Evolutionary conservation across 1,140 invertebrate species (phyloP), one percentile per base, ranked within the genome.

Genomic region (Limonius californicus): DNA sequence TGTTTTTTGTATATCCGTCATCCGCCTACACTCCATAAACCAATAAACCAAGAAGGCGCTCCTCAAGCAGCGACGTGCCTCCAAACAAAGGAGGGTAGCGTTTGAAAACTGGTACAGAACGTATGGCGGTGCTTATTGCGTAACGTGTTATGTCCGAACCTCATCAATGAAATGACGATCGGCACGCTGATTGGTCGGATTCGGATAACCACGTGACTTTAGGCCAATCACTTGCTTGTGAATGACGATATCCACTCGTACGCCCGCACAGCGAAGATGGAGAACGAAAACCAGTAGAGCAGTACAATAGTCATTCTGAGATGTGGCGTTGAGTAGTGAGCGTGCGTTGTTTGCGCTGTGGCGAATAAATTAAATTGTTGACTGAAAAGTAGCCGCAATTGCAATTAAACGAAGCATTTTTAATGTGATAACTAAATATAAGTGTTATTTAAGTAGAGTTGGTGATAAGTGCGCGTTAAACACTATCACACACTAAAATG

Each of bases 131-230:
- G 18, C 27, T 16, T 30, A 30, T 30, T 12, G 21, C 7, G 15
- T 32, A 30, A 14, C 9, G 9, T 55, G 35, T n/a, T 39, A 9
- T 50, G 16, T 16, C 8, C n/a, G 8, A 50, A 50, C 14, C 56
- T 68, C 70, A 73, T 81, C 78, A 81, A 81, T 81, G 80, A 78
- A 80, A 75, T 80, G 80, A 81, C 80, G 80, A 80, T 76, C 59
- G 61, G 4, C 21, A 4, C 3, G 21, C 6, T 2, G 58, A 79
- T 80, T 81, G 78, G 79, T 47, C 58, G 9, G 16, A 9, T 19
- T 0, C 11, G 32, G 14, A 15, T 30, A 47, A 69, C 66, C 78
- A 78, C 77, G 78, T 79, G 79, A 79, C 61, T 68, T 18, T 8
- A 9, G n/a, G 18, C 78, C 74, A 79, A 79, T 74, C 8, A 57